Evolutionary conservation across 2,113 vertebrate species (phyloP).

Genomic region (Hippolais icterina): DNA sequence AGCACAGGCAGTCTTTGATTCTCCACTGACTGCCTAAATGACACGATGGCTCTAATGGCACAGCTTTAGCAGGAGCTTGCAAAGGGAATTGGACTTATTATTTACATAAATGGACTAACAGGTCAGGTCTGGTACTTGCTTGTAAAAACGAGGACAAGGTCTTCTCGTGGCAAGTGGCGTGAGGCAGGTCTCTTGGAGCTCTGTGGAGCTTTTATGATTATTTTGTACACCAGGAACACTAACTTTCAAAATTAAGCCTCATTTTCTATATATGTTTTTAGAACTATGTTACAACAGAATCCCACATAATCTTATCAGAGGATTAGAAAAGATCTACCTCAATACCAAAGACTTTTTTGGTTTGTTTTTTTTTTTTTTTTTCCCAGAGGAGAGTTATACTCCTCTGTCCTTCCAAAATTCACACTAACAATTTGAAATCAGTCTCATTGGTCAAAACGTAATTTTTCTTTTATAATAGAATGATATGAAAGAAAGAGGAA

Average conservation of each 20-base stretch:
- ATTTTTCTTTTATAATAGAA: not conserved
- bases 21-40: constrained; percentile 73
- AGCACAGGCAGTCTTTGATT: constrained; percentile 77
- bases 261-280: not conserved
- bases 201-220: not conserved
- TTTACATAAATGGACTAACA: constrained; percentile 63
- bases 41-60: constrained; percentile 67
- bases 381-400: not conserved
- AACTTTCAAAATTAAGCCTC: not conserved
- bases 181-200: not conserved
- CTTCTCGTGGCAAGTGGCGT: not conserved
- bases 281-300: not conserved
- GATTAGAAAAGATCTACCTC: not conserved
- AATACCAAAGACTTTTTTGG: not conserved
- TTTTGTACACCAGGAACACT: not conserved
- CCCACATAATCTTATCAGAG: not conserved
- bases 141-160: not conserved
- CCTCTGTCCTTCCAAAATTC: not conserved
- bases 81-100: constrained; percentile 21
- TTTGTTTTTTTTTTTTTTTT: too few relatives aligned
- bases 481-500: not conserved
- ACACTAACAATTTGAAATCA: not conserved
- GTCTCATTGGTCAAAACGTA: not conserved
- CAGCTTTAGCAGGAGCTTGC: constrained; percentile 35
- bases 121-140: constrained; percentile 26